Evolutionary conservation across 2,888 invertebrate species (phyloP), one percentile per base, ranked within the genome.

Genomic region (Oscheius myriophilus): DNA sequence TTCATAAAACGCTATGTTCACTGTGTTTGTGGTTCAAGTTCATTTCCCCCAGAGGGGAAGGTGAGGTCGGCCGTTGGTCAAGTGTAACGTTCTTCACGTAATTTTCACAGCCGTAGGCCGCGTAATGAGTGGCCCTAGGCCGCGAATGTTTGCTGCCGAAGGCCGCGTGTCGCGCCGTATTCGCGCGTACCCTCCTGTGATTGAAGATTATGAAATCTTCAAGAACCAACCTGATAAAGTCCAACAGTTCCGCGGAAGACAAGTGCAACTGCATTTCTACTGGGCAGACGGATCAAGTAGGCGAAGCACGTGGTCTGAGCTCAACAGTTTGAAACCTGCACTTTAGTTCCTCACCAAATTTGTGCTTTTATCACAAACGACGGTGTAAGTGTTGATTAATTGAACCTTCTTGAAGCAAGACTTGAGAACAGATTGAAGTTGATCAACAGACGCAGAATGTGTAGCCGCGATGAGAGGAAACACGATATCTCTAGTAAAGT

Each of bases 311-410:
- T 54, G 14, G 57, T 39, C 43, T 57, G 21, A 18, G n/a, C 21
- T 41, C 12, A n/a, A 41, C 4, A 21, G n/a, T 57, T 57, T n/a
- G 21, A 21, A 18, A 57, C 33, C 3, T 33, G 33, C 33, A 33
- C 33, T 33, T 33, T 33, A 33, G 33, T 33, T 33, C 16, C 55
- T 39, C 11, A 57, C 57, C 43, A 57, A 39, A 57, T 57, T 57
- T 42, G 57, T 43, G 12, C 3, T 12, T n/a, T 16, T 14, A 42
- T 57, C 57, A 57, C 57, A 57, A 9, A 43, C 39, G 14, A 57
- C 57, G 2, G 41, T 43, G 21, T 57, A 43, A 18, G 57, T 39
- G 41, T 41, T 18, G 14, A 57, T 25, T n/a, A 39, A 21, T 16
- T 43, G 41, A 16, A 41, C 18, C 23, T 39, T 43, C 43, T 21